A percentile compares a stretch with the other conserved stretches of the same genome.
Evolutionary conservation across 2,797 vertebrate species (phyloP).

Genomic region (Serranus cabrilla): DNA sequence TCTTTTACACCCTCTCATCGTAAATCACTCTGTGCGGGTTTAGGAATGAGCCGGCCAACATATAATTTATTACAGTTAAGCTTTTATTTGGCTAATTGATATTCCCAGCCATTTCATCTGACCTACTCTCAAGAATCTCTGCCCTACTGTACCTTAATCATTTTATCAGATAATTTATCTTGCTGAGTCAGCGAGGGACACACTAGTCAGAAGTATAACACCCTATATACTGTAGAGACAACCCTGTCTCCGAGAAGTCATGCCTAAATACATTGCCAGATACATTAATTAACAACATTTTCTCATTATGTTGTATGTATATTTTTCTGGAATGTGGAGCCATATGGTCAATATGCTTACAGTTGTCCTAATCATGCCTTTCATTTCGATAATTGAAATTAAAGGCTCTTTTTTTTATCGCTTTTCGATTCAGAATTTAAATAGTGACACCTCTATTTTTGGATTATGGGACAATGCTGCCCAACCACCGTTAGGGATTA

Average conservation of each 20-base stretch:
- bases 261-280: neutral
- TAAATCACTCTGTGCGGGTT: constrained; percentile 21
- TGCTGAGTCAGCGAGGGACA: neutral
- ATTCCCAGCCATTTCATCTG: neutral
- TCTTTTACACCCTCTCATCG: neutral
- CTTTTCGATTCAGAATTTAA: no score
- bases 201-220: neutral
- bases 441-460: no score
- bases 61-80: neutral
- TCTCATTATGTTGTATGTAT: neutral
- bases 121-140: neutral
- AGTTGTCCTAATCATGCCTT: no score
- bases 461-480: no score
- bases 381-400: no score
- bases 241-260: neutral
- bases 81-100: neutral
- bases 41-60: neutral
- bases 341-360: no score
- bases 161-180: constrained; percentile 8
- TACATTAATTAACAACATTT: neutral
- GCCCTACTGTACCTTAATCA: neutral
- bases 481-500: no score
- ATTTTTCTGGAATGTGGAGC: no score
- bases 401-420: no score
- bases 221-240: neutral